Evolutionary conservation across 2,888 invertebrate genomes (phyloP).

Genomic region (Macrophya annulata): DNA sequence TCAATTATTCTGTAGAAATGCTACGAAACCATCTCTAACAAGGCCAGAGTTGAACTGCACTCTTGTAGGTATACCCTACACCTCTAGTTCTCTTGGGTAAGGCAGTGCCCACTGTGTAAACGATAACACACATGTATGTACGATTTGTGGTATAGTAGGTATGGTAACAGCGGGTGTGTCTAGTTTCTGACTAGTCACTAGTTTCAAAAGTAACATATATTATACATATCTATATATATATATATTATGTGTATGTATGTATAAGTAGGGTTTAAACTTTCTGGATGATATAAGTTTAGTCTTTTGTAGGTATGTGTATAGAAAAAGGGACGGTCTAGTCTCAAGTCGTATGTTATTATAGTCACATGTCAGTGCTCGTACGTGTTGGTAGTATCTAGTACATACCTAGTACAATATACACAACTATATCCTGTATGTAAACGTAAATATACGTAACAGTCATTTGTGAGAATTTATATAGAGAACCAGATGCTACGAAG

Average conservation of each 20-base stretch:
- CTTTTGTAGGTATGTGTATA: neutral
- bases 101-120: constrained; percentile 5
- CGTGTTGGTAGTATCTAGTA: neutral
- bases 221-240: neutral
- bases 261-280: neutral
- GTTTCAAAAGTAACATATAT: neutral
- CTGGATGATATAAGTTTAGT: neutral
- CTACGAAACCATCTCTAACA: neutral
- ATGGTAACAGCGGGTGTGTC: neutral
- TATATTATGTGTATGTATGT: neutral
- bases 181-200: constrained; percentile 13
- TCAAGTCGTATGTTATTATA: neutral
- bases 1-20: neutral
- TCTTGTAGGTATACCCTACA: neutral
- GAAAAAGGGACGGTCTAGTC: neutral
- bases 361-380: neutral
- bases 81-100: neutral
- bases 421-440: neutral
- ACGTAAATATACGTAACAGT: neutral
- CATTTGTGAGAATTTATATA: neutral
- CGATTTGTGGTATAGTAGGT: neutral
- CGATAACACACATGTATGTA: neutral
- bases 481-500: constrained; percentile 3
- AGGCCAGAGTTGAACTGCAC: constrained; percentile 10
- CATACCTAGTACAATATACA: neutral